A percentile compares a stretch with the other conserved stretches of the same genome.
Evolutionary conservation across 2,888 invertebrate genomes (phyloP).

Genomic region (Dexiosoma caninum): DNA sequence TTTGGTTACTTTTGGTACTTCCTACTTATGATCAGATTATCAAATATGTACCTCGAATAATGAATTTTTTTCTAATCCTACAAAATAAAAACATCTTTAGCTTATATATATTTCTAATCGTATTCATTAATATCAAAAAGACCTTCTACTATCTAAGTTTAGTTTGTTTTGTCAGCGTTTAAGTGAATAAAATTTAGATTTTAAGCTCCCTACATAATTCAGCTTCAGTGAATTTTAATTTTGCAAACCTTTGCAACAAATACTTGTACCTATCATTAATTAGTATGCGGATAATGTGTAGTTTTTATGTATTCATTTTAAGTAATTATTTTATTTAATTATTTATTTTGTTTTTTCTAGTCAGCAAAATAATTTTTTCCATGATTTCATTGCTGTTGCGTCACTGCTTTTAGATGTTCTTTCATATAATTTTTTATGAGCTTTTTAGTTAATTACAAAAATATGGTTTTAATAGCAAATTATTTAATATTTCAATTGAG

Average conservation of each 20-base stretch:
- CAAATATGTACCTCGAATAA: not conserved
- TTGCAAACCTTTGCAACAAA: slow-evolving; percentile 24
- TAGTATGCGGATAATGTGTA: slow-evolving; percentile 49
- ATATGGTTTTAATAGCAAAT: slow-evolving; percentile 40
- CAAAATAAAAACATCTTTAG: not conserved
- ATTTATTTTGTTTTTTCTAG: too few relatives aligned
- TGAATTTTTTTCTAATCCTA: too few relatives aligned
- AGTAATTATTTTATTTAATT: slow-evolving; percentile 34
- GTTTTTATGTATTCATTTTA: slow-evolving; percentile 14
- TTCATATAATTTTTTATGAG: not conserved
- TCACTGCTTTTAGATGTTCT: slow-evolving; percentile 48
- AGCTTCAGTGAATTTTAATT: not conserved
- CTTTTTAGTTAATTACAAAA: slow-evolving; percentile 12
- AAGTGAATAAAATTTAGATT: not conserved
- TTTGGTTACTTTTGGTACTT: too few relatives aligned
- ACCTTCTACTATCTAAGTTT: not conserved
- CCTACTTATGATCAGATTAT: not conserved
- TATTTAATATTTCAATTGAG: slow-evolving; percentile 24
- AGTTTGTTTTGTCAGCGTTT: not conserved
- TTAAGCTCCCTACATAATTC: not conserved
- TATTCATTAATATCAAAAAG: too few relatives aligned
- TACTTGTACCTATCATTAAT: too few relatives aligned
- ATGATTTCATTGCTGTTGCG: slow-evolving; percentile 56
- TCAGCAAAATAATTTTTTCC: slow-evolving; percentile 33
- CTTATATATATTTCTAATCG: too few relatives aligned